phyloP scores from a whole-genome alignment of 2,113 vertebrate genomes.

The Oncorhynchus keta region DNA sequence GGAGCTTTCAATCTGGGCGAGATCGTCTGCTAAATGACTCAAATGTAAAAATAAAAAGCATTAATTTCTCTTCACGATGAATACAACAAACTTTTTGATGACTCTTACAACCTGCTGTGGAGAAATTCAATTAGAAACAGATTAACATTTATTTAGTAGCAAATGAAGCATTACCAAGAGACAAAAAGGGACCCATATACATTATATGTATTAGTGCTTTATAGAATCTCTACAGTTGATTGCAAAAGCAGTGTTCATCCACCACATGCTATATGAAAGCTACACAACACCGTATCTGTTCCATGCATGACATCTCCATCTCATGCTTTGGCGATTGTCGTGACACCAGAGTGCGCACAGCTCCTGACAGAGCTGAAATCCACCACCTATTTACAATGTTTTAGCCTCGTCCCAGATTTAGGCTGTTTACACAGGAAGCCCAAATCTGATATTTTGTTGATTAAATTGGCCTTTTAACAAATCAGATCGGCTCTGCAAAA shows the following conservation, averaged over 20 bases:
- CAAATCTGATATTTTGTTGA: too few relatives aligned
- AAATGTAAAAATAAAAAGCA: too few relatives aligned
- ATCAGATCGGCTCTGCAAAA: too few relatives aligned
- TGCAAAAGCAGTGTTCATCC: constrained; percentile 43
- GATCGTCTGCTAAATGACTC: too few relatives aligned
- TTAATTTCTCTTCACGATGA: too few relatives aligned
- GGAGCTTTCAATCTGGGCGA: too few relatives aligned
- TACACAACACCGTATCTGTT: background rate
- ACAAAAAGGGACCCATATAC: constrained; percentile 11
- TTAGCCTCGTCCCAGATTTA: too few relatives aligned
- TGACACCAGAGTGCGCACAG: constrained; percentile 47
- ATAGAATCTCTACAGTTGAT: constrained; percentile 62
- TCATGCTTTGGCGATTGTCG: background rate
- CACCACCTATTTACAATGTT: too few relatives aligned
- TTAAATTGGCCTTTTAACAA: too few relatives aligned
- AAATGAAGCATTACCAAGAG: background rate
- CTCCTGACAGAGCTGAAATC: constrained; percentile 10
- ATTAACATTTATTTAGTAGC: background rate
- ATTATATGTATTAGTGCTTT: constrained; percentile 64
- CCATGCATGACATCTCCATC: constrained; percentile 1
- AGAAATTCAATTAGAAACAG: background rate
- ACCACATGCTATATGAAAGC: constrained; percentile 6
- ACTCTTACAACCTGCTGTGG: background rate
- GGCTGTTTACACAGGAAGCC: too few relatives aligned
- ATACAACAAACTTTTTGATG: background rate